Evolutionary conservation across 2,113 vertebrate genomes (phyloP), one percentile per base, ranked within the genome.

Genomic region (Nyctibius bracteatus): DNA sequence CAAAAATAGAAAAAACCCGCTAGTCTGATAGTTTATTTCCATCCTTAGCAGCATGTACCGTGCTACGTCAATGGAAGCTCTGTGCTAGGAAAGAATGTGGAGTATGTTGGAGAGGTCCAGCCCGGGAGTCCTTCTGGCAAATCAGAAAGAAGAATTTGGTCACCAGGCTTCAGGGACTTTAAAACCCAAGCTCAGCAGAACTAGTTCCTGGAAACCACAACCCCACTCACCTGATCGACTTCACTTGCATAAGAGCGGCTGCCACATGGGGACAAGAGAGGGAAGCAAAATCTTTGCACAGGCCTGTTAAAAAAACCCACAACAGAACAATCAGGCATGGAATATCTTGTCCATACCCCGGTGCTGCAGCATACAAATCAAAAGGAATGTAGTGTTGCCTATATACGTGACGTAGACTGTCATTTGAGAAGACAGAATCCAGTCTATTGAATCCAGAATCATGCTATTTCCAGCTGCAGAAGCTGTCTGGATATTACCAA

Each of bases 151-250:
- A 37, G 24, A 58, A 51, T 75, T 70, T 91, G 66, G n/a, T 70
- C 73, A 75, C 25, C 86, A 89, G 83, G 62, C 49, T 58, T 68
- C 52, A 81, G 31, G 17, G 74, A 74, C 30, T 79, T 94, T 91
- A 91, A 85, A 95, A 39, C 2, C n/a, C 30, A 80, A 87, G 49
- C 65, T 91, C 77, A 81, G 81, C 72, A 91, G 61, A 88, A 63
- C 46, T 20, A 73, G 61, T 41, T 90, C 57, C 62, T 88, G 80
- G 90, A 93, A 90, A 71, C 14, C 47, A 46, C 46, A 67, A 23
- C 74, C 55, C 83, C 62, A 96, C 98, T 98, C 97, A 98, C 98
- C 95, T 96, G 92, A 52, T 96, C 97, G 0, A 98, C 96, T 10
- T 97, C 88, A n/a, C 66, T 94, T 37, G 96, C 87, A 7, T 98